Base-by-base conservation (phyloP, 2,888 invertebrate genomes). In the Sussaba pulchella region DNA sequence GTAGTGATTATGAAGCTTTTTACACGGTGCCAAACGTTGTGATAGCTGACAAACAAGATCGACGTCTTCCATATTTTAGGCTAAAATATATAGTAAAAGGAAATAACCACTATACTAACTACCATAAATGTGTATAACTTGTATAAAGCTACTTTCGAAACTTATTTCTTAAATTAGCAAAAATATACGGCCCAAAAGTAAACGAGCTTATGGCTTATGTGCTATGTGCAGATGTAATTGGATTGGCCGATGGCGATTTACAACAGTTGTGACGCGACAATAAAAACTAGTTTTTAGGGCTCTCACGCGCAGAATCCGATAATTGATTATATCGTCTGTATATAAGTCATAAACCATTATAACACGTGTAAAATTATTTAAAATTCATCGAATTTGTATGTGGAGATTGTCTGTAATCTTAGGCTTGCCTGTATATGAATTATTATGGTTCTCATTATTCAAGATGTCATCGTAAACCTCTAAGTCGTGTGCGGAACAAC, bases 211-310 rank as follows among this genome's bases (percentile, higher is more conserved):
- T 81, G 77, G 69, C 63, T 61, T 63, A 47, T 36, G 59, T 71
- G 71, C 78, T 77, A 59, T 77, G 66, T 73, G 73, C 59, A 72
- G 52, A 67, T 61, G 70, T 74, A 80, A 71, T 73, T 74, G 45
- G 61, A 76, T 82, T 81, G 61, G 75, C 82, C 82, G 74, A 82
- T 78, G 61, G 57, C 77, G 81, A 82, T 84, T 84, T 81, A 81
- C 80, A 85, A 86, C 89, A 86, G 91, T 92, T 91, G 91, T 91
- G 91, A 91, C 87, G 88, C 88, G 92, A 92, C 91, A 91, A 91
- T 92, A 91, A 91, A 87, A 90, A 76, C 87, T 91, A 91, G 91
- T 85, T 86, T 83, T 72, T 89, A 90, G 89, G 81, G 87, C 79
- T 85, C 87, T 85, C 70, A 77, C 84, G 82, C 82, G 84, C 85